Evolutionary conservation across 1,140 invertebrate genomes (phyloP).

Genomic region (Latrodectus geometricus): DNA sequence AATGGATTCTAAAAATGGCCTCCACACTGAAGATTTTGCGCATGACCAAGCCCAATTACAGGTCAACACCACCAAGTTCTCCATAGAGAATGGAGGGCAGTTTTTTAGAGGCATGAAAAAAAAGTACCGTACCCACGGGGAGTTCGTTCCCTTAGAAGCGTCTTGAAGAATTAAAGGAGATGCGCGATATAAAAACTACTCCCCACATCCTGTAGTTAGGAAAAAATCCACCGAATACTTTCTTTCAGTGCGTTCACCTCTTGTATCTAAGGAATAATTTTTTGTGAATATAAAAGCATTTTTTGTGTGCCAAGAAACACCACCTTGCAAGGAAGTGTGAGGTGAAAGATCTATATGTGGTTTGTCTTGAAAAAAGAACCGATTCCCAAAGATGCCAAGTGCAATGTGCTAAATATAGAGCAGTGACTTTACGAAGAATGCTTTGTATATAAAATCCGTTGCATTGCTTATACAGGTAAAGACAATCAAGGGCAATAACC

Average conservation of each 20-base stretch:
- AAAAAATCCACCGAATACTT: neutral
- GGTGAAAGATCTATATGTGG: neutral
- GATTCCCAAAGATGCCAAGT: neutral
- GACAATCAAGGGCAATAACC: neutral
- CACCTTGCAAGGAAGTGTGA: constrained; percentile 5
- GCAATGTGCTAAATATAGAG: neutral
- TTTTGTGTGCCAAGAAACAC: neutral
- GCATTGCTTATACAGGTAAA: neutral
- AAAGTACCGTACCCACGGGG: constrained; percentile 12
- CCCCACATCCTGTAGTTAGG: constrained; percentile 1
- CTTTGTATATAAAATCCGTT: neutral
- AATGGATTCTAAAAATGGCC: too few relatives aligned
- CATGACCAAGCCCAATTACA: neutral
- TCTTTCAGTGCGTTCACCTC: constrained; percentile 23
- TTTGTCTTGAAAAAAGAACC: neutral
- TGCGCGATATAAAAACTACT: constrained; percentile 1
- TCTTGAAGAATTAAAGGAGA: neutral
- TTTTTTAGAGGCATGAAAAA: neutral
- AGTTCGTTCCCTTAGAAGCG: neutral
- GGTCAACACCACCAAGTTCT: neutral
- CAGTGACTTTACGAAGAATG: neutral
- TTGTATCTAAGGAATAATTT: neutral
- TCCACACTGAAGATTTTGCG: too few relatives aligned
- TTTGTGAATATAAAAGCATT: constrained; percentile 2
- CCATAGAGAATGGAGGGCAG: neutral